Evolutionary conservation across 2,797 vertebrate species (phyloP), one percentile per base, ranked within the genome.

Genomic region (Alosa sapidissima): DNA sequence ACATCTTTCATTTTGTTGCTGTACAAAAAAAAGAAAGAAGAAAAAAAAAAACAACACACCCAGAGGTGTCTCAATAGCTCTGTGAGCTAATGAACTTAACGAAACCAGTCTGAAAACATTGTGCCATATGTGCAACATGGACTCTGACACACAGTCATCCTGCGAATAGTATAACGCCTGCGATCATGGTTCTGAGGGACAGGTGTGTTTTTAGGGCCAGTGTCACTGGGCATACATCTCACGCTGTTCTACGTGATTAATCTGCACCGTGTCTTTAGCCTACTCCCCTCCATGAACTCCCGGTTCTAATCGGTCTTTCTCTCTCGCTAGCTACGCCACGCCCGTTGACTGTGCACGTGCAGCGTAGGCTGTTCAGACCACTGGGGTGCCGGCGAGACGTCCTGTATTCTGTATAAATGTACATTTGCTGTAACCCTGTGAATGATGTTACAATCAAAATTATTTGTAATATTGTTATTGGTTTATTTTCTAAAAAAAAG

Each of bases 381-480:
- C 92, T 92, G 91, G 93, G 92, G 92, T 84, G 62, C 82, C 90
- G 89, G 84, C 85, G 68, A 85, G 84, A 89, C 48, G 62, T 86
- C 90, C 81, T 88, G 81, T 81, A 90, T 90, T 89, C 87, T 94
- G 91, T 93, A 94, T 91, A 93, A 91, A 93, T 93, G 92, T 93
- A 93, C 84, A 92, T 91, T 93, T 90, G 89, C 92, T 90, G 89
- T 90, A 87, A 89, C 91, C 90, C 85, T 93, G 93, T 94, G 90
- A 92, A 94, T 88, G 87, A 92, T 89, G 91, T 92, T 90, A 90
- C 81, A 49, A 88, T 91, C 89, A 36, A 91, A 75, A 90, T 88
- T 90, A 93, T 93, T 93, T 94, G 90, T 93, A 91, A 92, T 94
- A 92, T 90, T 92, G 91, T 93, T 89, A 90, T 89, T 90, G 86